phyloP scores from a whole-genome alignment of 2,797 vertebrate species.

The Cynopterus sphinx region DNA sequence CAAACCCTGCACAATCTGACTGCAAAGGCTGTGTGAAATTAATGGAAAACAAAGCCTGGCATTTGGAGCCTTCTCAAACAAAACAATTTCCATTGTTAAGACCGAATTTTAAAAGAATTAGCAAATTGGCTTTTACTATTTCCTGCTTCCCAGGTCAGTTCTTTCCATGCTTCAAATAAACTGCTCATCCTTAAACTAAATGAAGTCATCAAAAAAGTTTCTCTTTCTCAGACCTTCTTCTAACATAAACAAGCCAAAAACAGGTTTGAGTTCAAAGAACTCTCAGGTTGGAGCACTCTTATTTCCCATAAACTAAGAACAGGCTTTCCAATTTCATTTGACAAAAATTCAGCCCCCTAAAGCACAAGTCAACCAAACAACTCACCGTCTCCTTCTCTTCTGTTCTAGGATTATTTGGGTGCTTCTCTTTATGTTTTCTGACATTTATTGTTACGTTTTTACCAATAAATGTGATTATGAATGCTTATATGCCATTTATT shows the following conservation, averaged over 20 bases:
- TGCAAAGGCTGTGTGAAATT: neutral
- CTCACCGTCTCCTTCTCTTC: neutral
- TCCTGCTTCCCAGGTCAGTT: conserved; percentile 10
- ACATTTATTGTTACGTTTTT: neutral
- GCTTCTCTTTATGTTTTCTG: neutral
- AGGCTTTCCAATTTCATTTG: neutral
- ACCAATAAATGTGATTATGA: neutral
- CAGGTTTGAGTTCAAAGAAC: neutral
- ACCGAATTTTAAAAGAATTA: neutral
- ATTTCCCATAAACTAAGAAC: neutral
- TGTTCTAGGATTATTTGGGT: neutral
- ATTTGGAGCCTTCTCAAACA: conserved; percentile 33
- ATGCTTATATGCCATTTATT: neutral
- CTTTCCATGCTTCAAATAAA: conserved; percentile 44
- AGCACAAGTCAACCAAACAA: conserved; percentile 7
- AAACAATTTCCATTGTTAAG: neutral
- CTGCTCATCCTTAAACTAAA: neutral
- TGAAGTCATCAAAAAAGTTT: conserved; percentile 6
- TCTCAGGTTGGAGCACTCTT: neutral
- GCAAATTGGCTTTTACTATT: conserved; percentile 32
- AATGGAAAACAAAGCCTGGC: conserved; percentile 3
- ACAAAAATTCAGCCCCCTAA: neutral
- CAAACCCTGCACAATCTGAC: neutral
- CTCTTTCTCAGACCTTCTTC: conserved; percentile 23
- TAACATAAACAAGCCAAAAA: neutral